Percentiles rank a stretch among this genome's conserved stretches.
These are phyloP conservation scores for Cynocephalus volans DNA, from an alignment of 2,113 vertebrate genomes.

Conservation along the genomic window DNA sequence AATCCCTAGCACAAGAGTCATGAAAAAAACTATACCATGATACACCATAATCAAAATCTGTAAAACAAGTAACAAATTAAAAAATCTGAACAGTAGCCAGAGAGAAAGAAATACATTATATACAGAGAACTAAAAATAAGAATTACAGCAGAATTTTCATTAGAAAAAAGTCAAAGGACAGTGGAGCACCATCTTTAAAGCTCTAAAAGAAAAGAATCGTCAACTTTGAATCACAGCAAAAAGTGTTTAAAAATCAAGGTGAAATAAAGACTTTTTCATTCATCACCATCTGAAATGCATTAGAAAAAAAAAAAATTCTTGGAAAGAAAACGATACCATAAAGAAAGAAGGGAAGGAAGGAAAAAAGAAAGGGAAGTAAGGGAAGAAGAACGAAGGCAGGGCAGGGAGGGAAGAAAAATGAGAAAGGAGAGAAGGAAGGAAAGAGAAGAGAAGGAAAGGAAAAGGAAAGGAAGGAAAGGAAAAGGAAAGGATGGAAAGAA, in stretches of 20 bases:
- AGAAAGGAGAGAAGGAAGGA: neutral
- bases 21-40: conserved; percentile 11
- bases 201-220: conserved; percentile 33
- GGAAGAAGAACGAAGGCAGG: neutral
- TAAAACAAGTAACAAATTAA: conserved; percentile 1
- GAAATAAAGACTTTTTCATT: conserved; percentile 9
- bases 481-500: neutral
- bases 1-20: neutral
- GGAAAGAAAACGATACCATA: conserved; percentile 16
- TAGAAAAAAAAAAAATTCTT: neutral
- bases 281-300: neutral
- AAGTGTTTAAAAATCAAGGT: conserved; percentile 13
- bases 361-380: neutral
- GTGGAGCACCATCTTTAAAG: neutral
- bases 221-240: neutral
- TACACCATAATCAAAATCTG: conserved; percentile 44
- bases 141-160: neutral
- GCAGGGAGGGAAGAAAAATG: neutral
- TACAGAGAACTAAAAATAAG: conserved; percentile 10
- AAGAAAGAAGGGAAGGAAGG: neutral
- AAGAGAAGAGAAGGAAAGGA: neutral
- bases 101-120: conserved; percentile 16
- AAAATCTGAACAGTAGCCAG: conserved; percentile 14
- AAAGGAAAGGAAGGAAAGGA: neutral
- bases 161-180: neutral